These are phyloP conservation scores for Nephotettix cincticeps DNA, from an alignment of 1,140 invertebrate genomes.

Conservation along the genomic window DNA sequence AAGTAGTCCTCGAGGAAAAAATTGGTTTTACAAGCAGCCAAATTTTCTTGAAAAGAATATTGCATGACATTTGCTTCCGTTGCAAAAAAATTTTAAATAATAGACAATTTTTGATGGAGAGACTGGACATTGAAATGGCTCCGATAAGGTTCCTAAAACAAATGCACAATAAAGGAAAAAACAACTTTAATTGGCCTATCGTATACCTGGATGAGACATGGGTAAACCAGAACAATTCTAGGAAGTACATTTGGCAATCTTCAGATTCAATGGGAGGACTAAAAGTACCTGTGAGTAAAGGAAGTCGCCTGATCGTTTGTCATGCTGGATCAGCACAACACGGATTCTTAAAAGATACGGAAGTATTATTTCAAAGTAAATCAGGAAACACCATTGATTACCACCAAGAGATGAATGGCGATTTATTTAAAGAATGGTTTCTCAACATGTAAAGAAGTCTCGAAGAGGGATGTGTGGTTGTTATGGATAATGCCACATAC, in stretches of 20 bases:
- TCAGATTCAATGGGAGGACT: conserved; percentile 9
- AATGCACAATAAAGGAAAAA: neutral
- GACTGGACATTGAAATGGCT: neutral
- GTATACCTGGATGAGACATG: neutral
- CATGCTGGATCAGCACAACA: too few species aligned
- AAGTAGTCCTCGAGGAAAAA: neutral
- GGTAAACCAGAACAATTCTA: neutral
- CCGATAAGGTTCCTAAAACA: neutral
- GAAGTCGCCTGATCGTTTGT: too few species aligned
- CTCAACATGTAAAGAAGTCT: too few species aligned
- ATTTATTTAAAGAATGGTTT: too few species aligned
- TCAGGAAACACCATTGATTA: too few species aligned
- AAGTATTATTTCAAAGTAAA: too few species aligned
- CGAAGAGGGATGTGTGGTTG: too few species aligned
- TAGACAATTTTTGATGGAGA: neutral
- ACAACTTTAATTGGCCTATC: neutral
- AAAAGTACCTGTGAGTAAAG: too few species aligned
- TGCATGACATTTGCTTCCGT: conserved; percentile 5
- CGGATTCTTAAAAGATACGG: too few species aligned
- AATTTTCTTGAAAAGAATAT: neutral
- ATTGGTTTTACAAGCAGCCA: neutral
- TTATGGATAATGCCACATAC: too few species aligned
- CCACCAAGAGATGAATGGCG: too few species aligned
- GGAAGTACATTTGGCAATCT: neutral
- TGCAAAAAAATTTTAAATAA: neutral